Evolutionary conservation across 2,113 vertebrate species (phyloP), one percentile per base, ranked within the genome.

Genomic region (Corythaixoides concolor): DNA sequence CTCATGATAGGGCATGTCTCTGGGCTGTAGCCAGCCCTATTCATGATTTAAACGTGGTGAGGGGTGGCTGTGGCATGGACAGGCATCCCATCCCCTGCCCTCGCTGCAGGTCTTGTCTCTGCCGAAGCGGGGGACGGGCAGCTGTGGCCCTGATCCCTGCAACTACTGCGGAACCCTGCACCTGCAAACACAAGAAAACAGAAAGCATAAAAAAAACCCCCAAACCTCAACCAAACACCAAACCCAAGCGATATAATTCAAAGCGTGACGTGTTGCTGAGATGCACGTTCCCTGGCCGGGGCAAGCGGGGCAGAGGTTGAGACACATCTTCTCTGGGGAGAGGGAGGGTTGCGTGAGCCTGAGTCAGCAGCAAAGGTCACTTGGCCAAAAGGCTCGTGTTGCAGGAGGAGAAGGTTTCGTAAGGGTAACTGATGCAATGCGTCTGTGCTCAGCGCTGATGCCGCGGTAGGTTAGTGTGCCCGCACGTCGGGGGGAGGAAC

Each of bases 351-450:
- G n/a, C 1, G 4, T 26, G 79, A 69, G 68, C 58, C 89, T 78
- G 93, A 96, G 85, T 75, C 88, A 74, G 92, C 85, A 74, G 83
- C 88, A 88, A 78, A 92, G 92, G 93, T 93, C 88, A 27, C 85
- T 96, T 43, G 78, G 95, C 67, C 18, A 15, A 60, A 23, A 77
- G 73, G 64, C 56, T 79, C 0, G 0, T 17, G 3, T 4, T 59
- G 75, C 49, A 69, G 80, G 56, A 69, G 80, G 56, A 53, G 76
- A 32, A 15, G 83, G 15, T 90, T 88, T 85, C 8, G 0, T 56
- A 49, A 69, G 0, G 5, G 35, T 15, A 12, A 37, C 28, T 32
- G 30, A 37, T 23, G 85, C 75, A 21, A 10, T 12, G 78, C 47
- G 22, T 43, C 28, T 49, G 43, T 64, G 70, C 39, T 81, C 49